phyloP scores from a whole-genome alignment of 2,888 invertebrate species.

The Drosophila acutilabella region DNA sequence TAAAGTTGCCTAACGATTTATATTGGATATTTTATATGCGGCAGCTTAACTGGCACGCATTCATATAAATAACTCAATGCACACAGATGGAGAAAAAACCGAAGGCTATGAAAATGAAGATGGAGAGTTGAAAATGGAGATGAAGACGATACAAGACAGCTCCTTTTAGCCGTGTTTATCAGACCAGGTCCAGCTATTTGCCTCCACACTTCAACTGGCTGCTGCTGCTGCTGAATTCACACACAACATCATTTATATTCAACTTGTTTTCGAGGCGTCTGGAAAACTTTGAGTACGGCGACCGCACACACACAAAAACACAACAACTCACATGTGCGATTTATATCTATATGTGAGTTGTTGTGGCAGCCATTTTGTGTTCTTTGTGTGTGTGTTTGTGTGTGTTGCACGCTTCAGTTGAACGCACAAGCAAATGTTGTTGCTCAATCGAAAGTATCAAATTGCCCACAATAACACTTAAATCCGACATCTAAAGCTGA shows the following conservation, averaged over 20 bases:
- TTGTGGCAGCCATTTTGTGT: slow-evolving; percentile 71
- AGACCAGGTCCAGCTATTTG: slow-evolving; percentile 34
- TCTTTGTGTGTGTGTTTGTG: slow-evolving; percentile 32
- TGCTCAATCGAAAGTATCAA: slow-evolving; percentile 83
- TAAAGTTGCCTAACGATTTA: slow-evolving; percentile 71
- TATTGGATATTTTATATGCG: slow-evolving; percentile 65
- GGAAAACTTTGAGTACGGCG: slow-evolving; percentile 63
- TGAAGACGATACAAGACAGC: slow-evolving; percentile 44
- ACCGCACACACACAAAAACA: slow-evolving; percentile 42
- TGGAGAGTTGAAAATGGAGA: slow-evolving; percentile 9
- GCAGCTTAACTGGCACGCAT: slow-evolving; percentile 63
- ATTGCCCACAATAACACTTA: slow-evolving; percentile 83
- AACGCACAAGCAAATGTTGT: slow-evolving; percentile 79
- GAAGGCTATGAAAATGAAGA: slow-evolving; percentile 4
- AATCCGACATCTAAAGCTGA: slow-evolving; percentile 70
- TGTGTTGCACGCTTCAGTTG: slow-evolving; percentile 67
- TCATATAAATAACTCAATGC: slow-evolving; percentile 65
- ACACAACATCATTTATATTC: slow-evolving; percentile 81
- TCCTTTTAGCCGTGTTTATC: slow-evolving; percentile 59
- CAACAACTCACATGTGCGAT: slow-evolving; percentile 31
- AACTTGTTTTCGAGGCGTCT: slow-evolving; percentile 78
- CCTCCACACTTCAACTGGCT: slow-evolving; percentile 23
- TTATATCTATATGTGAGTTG: slow-evolving; percentile 34
- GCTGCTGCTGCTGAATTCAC: slow-evolving; percentile 54
- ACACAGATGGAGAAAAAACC: slow-evolving; percentile 10